Conservation (phyloP, 1,140 invertebrate species). For the Drosophila ficusphila region DNA sequence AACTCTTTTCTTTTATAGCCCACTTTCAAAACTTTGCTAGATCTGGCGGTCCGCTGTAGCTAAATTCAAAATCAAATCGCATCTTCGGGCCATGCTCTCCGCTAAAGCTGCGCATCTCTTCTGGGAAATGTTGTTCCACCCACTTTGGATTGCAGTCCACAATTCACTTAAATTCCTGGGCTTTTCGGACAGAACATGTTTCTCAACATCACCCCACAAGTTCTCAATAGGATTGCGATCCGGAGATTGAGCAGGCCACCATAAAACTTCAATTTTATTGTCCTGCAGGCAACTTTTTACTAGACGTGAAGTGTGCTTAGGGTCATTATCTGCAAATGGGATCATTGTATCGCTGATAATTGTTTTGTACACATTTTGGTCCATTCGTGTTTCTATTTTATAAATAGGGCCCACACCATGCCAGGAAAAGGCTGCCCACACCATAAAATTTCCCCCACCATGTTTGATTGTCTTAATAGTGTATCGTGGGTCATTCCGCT, state of each 20-base stretch:
- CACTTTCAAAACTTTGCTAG: too few species aligned
- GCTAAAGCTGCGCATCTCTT: background rate
- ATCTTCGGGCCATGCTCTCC: too few species aligned
- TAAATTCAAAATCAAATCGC: too few species aligned
- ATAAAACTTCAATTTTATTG: background rate
- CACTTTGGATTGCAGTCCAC: background rate
- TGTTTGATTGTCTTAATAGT: background rate
- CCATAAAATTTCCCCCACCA: background rate
- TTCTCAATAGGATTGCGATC: too few species aligned
- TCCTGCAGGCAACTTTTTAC: background rate
- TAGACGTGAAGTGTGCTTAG: background rate
- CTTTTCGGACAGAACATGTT: background rate
- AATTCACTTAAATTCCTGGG: background rate
- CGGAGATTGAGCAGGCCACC: background rate
- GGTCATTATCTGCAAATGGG: background rate
- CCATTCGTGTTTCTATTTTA: background rate
- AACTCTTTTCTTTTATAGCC: too few species aligned
- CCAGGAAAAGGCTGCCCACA: background rate
- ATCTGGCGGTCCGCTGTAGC: too few species aligned
- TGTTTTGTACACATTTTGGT: background rate
- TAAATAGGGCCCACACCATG: background rate
- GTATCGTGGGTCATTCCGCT: background rate
- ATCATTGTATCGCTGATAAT: background rate
- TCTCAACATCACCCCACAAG: background rate
- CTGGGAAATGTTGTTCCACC: background rate